Base-by-base conservation (phyloP, 2,888 invertebrate genomes). In the Dicranocentrus wangi region DNA sequence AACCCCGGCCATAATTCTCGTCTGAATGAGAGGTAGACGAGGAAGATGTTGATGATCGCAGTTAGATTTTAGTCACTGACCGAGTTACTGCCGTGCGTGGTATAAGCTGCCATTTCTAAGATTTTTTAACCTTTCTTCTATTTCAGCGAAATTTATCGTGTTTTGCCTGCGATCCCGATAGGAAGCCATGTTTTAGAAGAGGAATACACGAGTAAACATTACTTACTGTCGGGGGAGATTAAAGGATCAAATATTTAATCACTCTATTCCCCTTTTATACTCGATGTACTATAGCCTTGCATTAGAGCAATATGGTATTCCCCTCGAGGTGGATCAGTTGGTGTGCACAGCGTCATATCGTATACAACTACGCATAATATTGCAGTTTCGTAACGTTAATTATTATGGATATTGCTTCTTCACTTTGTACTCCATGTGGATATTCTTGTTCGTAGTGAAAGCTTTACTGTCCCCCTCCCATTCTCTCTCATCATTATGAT, bases 231-330 rank as follows among this genome's bases (percentile, higher is more conserved):
- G 58, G 15, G 58, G 66, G 63, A 70, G 77, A 77, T 77, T 77
- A 70, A 70, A 69, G 77, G 77, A 77, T 77, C 77, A 77, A 77
- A 77, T 77, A 77, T 77, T 77, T 77, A 77, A 77, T 77, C 77
- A 77, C 77, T 77, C 53, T 53, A 77, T 77, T 61, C 42, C 17
- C 39, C 63, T 63, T 71, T 42, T 55, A 55, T 53, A 63, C n/a
- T n/a, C n/a, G n/a, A 32, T 70, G 55, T 55, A 55, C 2, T 55
- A 23, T 55, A 21, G 55, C 55, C 19, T 21, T 23, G 21, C 55
- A 10, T 47, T 47, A 10, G 8, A 5, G 47, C 15, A 47, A n/a
- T 47, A n/a, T n/a, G n/a, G n/a, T n/a, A n/a, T n/a, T 19, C 23
- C 55, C 23, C 19, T 13, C 3, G 15, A 47, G n/a, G 47, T 47